Evolutionary conservation across 1,140 invertebrate species (phyloP), one percentile per base, ranked within the genome.

Genomic region (Bicyclus anynana): DNA sequence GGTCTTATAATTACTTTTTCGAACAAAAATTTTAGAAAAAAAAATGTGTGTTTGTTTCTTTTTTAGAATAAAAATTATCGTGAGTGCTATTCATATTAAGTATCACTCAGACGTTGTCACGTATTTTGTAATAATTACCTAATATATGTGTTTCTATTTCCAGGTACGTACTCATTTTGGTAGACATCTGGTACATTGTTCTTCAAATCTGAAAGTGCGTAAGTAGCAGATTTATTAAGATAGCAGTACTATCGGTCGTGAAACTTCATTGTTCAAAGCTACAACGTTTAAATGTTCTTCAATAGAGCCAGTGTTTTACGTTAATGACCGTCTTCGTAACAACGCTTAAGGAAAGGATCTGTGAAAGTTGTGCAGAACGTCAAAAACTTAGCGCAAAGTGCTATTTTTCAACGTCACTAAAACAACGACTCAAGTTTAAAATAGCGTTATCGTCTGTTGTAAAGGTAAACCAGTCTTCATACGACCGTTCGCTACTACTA

Each of bases 141-240:
- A 53, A 29, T 26, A 26, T 13, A 18, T 53, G 35, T 44, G 29
- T 20, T 38, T 51, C 47, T 49, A 14, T 59, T 75, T 5, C n/a
- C 80, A 85, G 84, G 82, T 87, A 87, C 73, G 84, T 87, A 73
- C 69, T 68, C 78, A 78, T 82, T 77, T 5, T 12, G 76, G 72
- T 80, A 80, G 74, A 76, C 60, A 75, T 74, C 70, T 77, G 73
- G 67, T 82, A 78, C 70, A 74, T 40, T 79, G 68, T 78, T 69
- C 69, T 83, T 72, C 68, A 62, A 75, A 75, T 65, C 48, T 51
- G 53, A 74, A 52, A 69, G 62, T 80, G 77, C 77, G 83, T 86
- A 84, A 86, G 83, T 86, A 84, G 77, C 69, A 70, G 74, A 74
- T 73, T 78, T 80, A 62, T 71, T 75, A 40, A 17, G 13, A 14